Conservation (phyloP, 2,113 vertebrate species). For the Catharus fuscescens region DNA sequence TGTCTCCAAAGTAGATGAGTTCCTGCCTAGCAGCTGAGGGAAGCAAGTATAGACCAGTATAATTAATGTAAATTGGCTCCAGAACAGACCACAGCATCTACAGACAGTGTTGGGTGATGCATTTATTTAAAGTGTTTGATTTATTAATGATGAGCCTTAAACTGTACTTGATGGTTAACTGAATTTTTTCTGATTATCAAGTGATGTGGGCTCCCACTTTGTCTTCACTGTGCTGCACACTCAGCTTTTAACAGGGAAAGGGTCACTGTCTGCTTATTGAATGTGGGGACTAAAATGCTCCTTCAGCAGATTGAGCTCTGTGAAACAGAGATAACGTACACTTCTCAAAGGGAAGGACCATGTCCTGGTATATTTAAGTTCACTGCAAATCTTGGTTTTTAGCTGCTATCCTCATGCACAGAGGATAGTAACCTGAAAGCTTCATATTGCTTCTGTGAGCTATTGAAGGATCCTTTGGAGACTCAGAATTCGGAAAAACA, state of each 20-base stretch:
- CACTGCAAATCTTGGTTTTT: background rate
- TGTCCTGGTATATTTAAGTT: background rate
- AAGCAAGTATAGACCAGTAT: background rate
- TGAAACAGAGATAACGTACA: background rate
- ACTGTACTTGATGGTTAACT: background rate
- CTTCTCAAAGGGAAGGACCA: background rate
- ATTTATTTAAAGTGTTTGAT: background rate
- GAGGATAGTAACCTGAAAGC: background rate
- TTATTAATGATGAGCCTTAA: constrained; percentile 21
- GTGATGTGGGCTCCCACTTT: background rate
- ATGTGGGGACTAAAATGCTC: background rate
- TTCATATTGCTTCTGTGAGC: background rate
- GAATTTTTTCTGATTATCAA: background rate
- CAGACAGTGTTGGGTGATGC: background rate
- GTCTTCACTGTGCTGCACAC: background rate
- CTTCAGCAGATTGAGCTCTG: background rate
- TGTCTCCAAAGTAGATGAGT: background rate
- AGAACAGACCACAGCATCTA: background rate
- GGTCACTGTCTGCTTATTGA: background rate
- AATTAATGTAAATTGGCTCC: background rate
- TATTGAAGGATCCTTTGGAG: background rate
- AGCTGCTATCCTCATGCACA: background rate
- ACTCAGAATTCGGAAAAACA: background rate
- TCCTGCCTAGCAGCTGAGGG: background rate
- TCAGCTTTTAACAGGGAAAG: background rate